phyloP scores from a whole-genome alignment of 2,888 invertebrate genomes.

The Philereme transversata region DNA sequence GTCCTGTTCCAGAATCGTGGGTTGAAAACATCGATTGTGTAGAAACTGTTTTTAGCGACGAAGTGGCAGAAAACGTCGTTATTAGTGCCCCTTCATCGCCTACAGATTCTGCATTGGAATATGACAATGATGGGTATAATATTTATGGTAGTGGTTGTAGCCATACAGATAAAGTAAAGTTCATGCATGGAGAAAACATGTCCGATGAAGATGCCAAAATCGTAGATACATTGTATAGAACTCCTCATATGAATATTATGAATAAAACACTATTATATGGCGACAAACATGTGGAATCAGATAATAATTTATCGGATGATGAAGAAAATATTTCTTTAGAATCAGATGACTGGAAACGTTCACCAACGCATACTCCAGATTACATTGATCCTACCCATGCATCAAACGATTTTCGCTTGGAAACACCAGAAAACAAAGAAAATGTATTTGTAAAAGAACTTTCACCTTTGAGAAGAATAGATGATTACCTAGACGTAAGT shows the following conservation, averaged over 20 bases:
- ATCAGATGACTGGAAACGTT: slow-evolving; percentile 43
- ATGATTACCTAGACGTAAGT: slow-evolving; percentile 33
- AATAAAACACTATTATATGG: slow-evolving; percentile 57
- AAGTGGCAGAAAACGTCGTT: slow-evolving; percentile 67
- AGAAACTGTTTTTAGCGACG: slow-evolving; percentile 76
- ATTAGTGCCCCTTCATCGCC: slow-evolving; percentile 57
- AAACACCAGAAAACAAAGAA: slow-evolving; percentile 51
- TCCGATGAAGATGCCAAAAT: slow-evolving; percentile 61
- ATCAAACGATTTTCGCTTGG: slow-evolving; percentile 32
- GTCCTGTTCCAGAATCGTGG: slow-evolving; percentile 63
- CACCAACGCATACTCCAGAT: slow-evolving; percentile 36
- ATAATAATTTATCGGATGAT: slow-evolving; percentile 48
- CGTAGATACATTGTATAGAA: slow-evolving; percentile 66
- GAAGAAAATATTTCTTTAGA: slow-evolving; percentile 58
- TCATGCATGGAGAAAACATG: slow-evolving; percentile 65
- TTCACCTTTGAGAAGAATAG: slow-evolving; percentile 33
- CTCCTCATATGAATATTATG: slow-evolving; percentile 71
- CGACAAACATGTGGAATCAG: slow-evolving; percentile 35
- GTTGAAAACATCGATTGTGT: slow-evolving; percentile 75
- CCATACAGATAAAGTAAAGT: slow-evolving; percentile 58
- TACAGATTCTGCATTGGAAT: slow-evolving; percentile 46
- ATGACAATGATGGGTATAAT: slow-evolving; percentile 44
- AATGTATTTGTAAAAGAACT: slow-evolving; percentile 42
- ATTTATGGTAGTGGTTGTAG: slow-evolving; percentile 47
- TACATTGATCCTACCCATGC: slow-evolving; percentile 37